Percentiles rank a stretch among this genome's conserved stretches.
These are phyloP conservation scores for Thymelicus acteon DNA, from an alignment of 2,888 invertebrate species.

Conservation along the genomic window DNA sequence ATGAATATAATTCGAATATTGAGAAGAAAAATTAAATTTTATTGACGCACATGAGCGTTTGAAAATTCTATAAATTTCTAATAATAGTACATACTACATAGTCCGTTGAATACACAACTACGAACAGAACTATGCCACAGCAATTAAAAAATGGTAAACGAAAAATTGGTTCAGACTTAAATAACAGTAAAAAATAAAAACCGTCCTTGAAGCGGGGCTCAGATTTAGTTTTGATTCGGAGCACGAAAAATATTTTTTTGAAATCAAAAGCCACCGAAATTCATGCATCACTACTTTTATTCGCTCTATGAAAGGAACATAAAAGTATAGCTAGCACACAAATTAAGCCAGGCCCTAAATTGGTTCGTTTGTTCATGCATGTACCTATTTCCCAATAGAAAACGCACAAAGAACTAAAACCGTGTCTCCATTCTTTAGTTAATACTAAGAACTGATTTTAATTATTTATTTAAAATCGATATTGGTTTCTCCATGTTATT, in stretches of 20 bases:
- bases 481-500: no score
- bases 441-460: neutral
- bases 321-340: conserved; percentile 13
- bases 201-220: conserved; percentile 3
- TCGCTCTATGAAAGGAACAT: conserved; percentile 27
- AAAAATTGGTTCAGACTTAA: conserved; percentile 22
- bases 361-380: neutral
- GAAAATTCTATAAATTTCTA: neutral
- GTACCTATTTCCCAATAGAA: neutral
- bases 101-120: neutral
- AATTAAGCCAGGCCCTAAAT: conserved; percentile 8
- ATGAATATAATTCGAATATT: no score
- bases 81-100: neutral
- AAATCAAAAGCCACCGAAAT: conserved; percentile 33
- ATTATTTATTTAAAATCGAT: no score
- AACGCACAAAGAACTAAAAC: neutral
- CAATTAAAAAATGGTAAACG: conserved; percentile 14
- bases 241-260: conserved; percentile 29
- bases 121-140: conserved; percentile 4
- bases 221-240: conserved; percentile 32
- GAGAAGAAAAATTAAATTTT: no score
- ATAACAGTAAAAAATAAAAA: conserved; percentile 32
- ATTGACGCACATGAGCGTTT: no score
- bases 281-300: conserved; percentile 34
- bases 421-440: neutral